phyloP scores from a whole-genome alignment of 2,888 invertebrate species.

The Holacanthella duospinosa region DNA sequence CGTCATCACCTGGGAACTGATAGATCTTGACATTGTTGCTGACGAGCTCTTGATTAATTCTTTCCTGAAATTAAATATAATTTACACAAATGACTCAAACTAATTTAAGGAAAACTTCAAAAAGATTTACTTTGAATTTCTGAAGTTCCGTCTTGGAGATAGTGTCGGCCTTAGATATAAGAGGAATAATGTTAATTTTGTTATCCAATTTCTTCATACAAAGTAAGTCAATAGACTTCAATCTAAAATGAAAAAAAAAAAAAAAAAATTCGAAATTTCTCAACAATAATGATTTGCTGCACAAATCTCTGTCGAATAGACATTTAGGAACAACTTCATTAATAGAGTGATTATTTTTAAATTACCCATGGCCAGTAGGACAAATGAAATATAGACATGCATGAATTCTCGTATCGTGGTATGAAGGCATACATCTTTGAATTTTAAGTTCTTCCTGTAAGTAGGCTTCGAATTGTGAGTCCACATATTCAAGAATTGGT shows the following conservation, averaged over 20 bases:
- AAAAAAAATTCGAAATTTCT: too few relatives aligned
- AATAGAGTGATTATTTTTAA: not conserved
- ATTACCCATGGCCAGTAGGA: slow-evolving; percentile 52
- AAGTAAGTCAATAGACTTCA: slow-evolving; percentile 50
- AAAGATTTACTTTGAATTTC: slow-evolving; percentile 45
- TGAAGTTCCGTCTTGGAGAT: slow-evolving; percentile 50
- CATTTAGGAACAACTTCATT: too few relatives aligned
- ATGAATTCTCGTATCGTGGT: slow-evolving; percentile 50
- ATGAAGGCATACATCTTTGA: slow-evolving; percentile 45
- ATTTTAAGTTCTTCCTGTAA: slow-evolving; percentile 51
- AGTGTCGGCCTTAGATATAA: slow-evolving; percentile 52
- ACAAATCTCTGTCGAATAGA: too few relatives aligned
- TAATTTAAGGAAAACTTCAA: not conserved
- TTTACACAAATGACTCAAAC: too few relatives aligned
- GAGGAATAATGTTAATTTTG: slow-evolving; percentile 51
- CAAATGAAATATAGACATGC: slow-evolving; percentile 52
- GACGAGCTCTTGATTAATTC: slow-evolving; percentile 47
- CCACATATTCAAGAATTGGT: slow-evolving; percentile 50
- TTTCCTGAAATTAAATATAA: slow-evolving; percentile 28
- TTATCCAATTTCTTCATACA: slow-evolving; percentile 50
- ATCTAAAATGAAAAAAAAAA: slow-evolving; percentile 39
- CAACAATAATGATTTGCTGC: not conserved
- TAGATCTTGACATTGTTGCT: slow-evolving; percentile 50
- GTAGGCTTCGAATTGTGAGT: slow-evolving; percentile 50
- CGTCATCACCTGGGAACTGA: slow-evolving; percentile 51